These are phyloP conservation scores for Drosophila tanythrix DNA, from an alignment of 2,888 invertebrate genomes.

Conservation along the genomic window DNA sequence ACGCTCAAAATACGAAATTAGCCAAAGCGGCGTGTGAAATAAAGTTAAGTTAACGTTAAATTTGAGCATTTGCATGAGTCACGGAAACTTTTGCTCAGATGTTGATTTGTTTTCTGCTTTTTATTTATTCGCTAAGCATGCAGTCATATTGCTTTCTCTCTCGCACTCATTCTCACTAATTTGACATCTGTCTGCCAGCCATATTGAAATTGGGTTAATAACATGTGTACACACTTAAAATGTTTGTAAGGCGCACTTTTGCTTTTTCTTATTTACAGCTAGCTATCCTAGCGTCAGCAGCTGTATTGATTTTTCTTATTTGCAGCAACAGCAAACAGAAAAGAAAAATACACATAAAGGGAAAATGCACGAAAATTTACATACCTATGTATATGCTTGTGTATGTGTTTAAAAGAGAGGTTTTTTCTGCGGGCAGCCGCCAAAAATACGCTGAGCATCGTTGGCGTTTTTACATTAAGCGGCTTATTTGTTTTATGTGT, in stretches of 20 bases:
- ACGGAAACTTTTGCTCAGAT: constrained; percentile 32
- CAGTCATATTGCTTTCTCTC: constrained; percentile 35
- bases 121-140: constrained; percentile 35
- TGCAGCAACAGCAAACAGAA: constrained; percentile 34
- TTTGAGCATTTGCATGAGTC: constrained; percentile 43
- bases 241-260: constrained; percentile 59
- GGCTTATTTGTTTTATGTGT: constrained; percentile 73
- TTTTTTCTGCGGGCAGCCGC: constrained; percentile 37
- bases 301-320: constrained; percentile 77
- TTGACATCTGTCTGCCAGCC: constrained; percentile 50
- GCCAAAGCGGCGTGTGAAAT: constrained; percentile 36
- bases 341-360: constrained; percentile 25
- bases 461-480: constrained; percentile 48
- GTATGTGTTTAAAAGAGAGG: constrained; percentile 9
- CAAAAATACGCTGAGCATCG: constrained; percentile 49
- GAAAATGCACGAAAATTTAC: constrained; percentile 51
- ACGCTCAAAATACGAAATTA: constrained; percentile 20
- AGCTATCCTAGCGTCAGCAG: constrained; percentile 32
- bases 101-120: constrained; percentile 21
- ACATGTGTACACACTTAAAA: constrained; percentile 50
- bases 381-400: background rate
- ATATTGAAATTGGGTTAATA: constrained; percentile 75
- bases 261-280: constrained; percentile 49
- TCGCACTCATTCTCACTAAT: constrained; percentile 7
- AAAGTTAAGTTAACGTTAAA: constrained; percentile 26